A percentile compares a stretch with the other conserved stretches of the same genome.
Conservation (phyloP, 2,888 invertebrate species). For the Sipha maydis region DNA sequence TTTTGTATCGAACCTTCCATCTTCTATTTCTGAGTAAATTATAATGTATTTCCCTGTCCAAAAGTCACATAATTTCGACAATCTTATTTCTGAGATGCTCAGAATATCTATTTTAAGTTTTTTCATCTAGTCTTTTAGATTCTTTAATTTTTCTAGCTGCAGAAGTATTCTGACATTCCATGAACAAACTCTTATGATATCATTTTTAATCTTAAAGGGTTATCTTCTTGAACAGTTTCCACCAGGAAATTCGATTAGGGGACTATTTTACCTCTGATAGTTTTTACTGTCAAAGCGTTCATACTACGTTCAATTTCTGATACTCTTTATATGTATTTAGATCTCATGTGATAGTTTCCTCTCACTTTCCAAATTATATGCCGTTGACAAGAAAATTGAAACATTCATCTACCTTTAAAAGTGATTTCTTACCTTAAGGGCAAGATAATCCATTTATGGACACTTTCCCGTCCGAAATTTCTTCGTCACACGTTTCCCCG, state of each 20-base stretch:
- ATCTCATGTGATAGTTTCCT: constrained; percentile 19
- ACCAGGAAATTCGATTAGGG: constrained; percentile 6
- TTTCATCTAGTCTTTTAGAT: constrained; percentile 41
- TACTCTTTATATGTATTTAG: constrained; percentile 39
- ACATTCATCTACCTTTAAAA: constrained; percentile 4
- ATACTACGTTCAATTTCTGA: constrained; percentile 20
- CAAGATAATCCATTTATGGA: too few species aligned
- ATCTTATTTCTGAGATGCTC: constrained; percentile 50
- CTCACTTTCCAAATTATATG: constrained; percentile 1
- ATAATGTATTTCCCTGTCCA: constrained; percentile 31
- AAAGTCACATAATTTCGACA: constrained; percentile 20
- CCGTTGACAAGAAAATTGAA: not conserved
- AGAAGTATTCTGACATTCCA: constrained; percentile 50
- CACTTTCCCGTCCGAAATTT: too few species aligned
- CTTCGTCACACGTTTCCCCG: too few species aligned
- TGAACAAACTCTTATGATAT: constrained; percentile 19
- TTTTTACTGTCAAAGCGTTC: too few species aligned
- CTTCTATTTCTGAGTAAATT: constrained; percentile 46
- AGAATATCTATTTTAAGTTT: constrained; percentile 40
- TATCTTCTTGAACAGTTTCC: constrained; percentile 20
- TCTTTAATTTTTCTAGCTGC: constrained; percentile 33
- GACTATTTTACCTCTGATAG: not conserved
- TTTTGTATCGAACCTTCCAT: constrained; percentile 25
- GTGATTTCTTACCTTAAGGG: too few species aligned
- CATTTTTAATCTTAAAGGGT: constrained; percentile 20